Evolutionary conservation across 2,888 invertebrate species (phyloP).

Genomic region (Pachycephus smyrnensis): DNA sequence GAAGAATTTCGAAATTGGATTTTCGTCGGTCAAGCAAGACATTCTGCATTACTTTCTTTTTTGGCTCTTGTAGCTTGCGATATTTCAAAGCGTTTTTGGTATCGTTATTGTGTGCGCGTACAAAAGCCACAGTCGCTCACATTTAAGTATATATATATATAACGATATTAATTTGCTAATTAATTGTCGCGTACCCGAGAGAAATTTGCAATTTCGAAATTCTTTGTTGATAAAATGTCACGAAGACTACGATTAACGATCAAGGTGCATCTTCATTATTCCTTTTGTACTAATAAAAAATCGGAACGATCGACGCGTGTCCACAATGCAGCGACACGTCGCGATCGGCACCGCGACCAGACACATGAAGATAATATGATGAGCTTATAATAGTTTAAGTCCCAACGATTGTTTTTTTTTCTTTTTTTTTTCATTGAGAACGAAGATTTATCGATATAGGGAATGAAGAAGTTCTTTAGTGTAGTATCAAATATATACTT

Average conservation of each 20-base stretch:
- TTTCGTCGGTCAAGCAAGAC: neutral
- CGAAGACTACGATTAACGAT: neutral
- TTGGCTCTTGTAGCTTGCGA: neutral
- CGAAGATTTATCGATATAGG: neutral
- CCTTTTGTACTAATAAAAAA: neutral
- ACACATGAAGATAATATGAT: neutral
- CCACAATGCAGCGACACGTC: neutral
- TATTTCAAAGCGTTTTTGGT: neutral
- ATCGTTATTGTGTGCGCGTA: neutral
- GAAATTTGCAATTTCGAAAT: neutral
- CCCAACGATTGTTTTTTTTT: neutral
- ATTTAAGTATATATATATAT: neutral
- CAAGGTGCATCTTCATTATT: neutral
- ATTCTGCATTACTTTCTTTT: neutral
- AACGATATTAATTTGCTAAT: neutral
- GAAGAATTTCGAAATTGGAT: neutral
- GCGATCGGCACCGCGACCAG: too few relatives aligned
- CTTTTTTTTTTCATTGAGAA: neutral
- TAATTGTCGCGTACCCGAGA: neutral
- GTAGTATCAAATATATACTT: slow-evolving; percentile 55
- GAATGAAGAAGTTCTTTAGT: neutral
- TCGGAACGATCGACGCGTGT: neutral
- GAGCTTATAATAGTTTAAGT: neutral
- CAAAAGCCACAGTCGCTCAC: neutral
- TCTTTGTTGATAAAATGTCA: neutral